A percentile compares a stretch with the other conserved stretches of the same genome.
Evolutionary conservation across 1,140 invertebrate genomes (phyloP).

Genomic region (Octopus sinensis): DNA sequence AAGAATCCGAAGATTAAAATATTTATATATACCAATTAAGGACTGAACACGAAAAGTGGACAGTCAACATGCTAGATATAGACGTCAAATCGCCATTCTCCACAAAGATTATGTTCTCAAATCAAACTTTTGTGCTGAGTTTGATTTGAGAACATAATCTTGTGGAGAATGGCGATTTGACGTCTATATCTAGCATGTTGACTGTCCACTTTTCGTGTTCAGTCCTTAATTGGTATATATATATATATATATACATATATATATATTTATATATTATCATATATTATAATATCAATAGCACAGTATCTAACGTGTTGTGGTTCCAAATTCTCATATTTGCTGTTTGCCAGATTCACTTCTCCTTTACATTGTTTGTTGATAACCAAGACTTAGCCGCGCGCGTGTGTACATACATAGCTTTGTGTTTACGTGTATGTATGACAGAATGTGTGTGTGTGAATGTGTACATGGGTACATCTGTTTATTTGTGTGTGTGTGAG

Average conservation of each 20-base stretch:
- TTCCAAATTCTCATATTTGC: neutral
- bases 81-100: too few species aligned
- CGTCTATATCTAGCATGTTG: too few species aligned
- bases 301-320: neutral
- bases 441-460: neutral
- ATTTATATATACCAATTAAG: too few species aligned
- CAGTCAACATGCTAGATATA: too few species aligned
- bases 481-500: neutral
- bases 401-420: neutral
- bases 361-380: neutral
- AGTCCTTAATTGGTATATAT: too few species aligned
- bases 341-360: neutral
- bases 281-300: neutral
- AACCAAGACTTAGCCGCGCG: neutral
- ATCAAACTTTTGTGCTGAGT: too few species aligned
- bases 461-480: neutral
- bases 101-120: too few species aligned
- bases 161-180: too few species aligned
- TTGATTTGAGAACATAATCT: too few species aligned
- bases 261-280: neutral
- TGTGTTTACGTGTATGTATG: neutral
- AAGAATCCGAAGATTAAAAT: too few species aligned
- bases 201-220: too few species aligned
- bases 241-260: neutral
- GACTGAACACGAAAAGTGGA: too few species aligned